These are phyloP conservation scores for Emmelina monodactyla DNA, from an alignment of 2,888 invertebrate genomes.

Conservation along the genomic window DNA sequence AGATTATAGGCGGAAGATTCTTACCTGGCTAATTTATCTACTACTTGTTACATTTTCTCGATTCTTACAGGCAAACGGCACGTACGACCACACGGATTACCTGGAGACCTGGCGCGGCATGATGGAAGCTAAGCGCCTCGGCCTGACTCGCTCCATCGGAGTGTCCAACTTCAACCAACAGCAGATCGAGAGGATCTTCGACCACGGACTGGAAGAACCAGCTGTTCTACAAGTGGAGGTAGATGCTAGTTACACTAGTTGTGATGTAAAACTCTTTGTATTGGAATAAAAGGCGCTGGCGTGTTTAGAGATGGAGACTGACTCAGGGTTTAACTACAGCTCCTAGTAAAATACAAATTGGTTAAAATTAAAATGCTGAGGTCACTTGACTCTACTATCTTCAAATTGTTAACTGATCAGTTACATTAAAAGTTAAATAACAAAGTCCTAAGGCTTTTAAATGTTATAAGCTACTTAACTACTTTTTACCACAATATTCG, in stretches of 20 bases:
- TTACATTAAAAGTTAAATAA: no score
- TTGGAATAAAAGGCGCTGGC: not conserved
- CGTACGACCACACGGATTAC: conserved; percentile 63
- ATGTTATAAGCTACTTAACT: not conserved
- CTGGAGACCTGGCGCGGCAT: conserved; percentile 75
- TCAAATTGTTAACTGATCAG: no score
- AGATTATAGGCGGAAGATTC: no score
- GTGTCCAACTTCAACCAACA: conserved; percentile 79
- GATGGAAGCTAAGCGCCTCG: conserved; percentile 69
- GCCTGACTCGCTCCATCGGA: conserved; percentile 74
- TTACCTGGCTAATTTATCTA: no score
- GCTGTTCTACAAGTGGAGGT: conserved; percentile 66
- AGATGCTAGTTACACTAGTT: not conserved
- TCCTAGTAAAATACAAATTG: no score
- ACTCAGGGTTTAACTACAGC: no score
- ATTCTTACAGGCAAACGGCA: conserved; percentile 29
- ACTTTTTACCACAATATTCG: no score
- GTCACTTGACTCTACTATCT: no score
- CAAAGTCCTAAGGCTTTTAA: not conserved
- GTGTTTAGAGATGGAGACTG: not conserved
- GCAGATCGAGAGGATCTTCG: conserved; percentile 71
- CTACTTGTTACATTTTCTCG: no score
- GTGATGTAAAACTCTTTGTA: not conserved
- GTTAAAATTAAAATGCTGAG: no score
- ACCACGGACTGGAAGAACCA: conserved; percentile 61